These are phyloP conservation scores for Phasia obesa DNA, from an alignment of 2,888 invertebrate genomes.

Conservation along the genomic window DNA sequence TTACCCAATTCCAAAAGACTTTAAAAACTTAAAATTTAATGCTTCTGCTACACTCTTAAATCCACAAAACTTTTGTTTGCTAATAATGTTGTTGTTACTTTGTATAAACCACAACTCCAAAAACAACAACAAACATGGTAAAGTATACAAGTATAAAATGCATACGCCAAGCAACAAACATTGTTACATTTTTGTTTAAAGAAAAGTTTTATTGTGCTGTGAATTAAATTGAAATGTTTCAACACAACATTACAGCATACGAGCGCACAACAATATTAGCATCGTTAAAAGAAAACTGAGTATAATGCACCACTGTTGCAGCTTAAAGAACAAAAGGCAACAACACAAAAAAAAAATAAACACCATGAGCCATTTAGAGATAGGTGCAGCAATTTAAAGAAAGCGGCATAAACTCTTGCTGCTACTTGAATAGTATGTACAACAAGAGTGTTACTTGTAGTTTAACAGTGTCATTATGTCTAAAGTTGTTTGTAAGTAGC, in stretches of 20 bases:
- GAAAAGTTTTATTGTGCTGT: slow-evolving; percentile 41
- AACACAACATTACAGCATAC: slow-evolving; percentile 45
- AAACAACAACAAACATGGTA: not conserved
- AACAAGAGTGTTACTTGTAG: slow-evolving; percentile 60
- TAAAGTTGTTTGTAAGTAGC: slow-evolving; percentile 19
- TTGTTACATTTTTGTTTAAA: no score
- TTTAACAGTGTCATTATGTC: slow-evolving; percentile 52
- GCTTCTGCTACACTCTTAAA: not conserved
- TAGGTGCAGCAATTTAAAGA: slow-evolving; percentile 1
- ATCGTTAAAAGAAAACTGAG: slow-evolving; percentile 37
- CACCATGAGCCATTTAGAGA: slow-evolving; percentile 3
- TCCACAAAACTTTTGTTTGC: slow-evolving; percentile 33
- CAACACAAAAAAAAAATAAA: not conserved
- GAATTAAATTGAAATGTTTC: slow-evolving; percentile 65
- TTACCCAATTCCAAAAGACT: not conserved
- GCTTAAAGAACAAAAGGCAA: slow-evolving; percentile 22
- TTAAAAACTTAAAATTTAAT: slow-evolving; percentile 1
- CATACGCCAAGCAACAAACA: no score
- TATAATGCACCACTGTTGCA: slow-evolving; percentile 41
- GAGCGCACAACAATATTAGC: slow-evolving; percentile 44
- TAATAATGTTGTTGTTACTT: slow-evolving; percentile 41
- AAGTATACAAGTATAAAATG: not conserved
- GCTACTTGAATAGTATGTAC: not conserved
- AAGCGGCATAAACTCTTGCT: slow-evolving; percentile 12
- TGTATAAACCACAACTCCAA: slow-evolving; percentile 35